phyloP scores from a whole-genome alignment of 1,140 invertebrate genomes.

The Drosophila athabasca region DNA sequence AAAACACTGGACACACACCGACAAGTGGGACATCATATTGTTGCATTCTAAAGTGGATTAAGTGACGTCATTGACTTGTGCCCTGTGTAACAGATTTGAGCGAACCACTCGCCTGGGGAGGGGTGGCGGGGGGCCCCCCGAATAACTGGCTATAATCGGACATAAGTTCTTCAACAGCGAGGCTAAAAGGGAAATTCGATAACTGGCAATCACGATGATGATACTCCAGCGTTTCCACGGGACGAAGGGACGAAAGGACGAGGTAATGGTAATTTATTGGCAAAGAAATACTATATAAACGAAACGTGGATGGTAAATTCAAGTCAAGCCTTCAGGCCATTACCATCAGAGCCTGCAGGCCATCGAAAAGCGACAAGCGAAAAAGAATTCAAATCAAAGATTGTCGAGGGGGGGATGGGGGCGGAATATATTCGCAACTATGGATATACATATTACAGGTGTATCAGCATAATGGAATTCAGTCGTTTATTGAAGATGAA shows the following conservation, averaged over 20 bases:
- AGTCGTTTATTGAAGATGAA: too few species aligned
- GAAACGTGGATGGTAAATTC: too few species aligned
- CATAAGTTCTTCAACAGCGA: slow-evolving; percentile 19
- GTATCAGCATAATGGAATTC: too few species aligned
- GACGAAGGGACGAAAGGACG: neutral
- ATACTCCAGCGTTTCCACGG: neutral
- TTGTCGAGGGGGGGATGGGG: too few species aligned
- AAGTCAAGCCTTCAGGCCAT: neutral
- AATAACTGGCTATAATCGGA: slow-evolving; percentile 44
- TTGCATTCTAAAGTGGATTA: slow-evolving; percentile 74
- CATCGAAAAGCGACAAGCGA: too few species aligned
- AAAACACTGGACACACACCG: slow-evolving; percentile 27
- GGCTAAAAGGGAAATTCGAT: slow-evolving; percentile 44
- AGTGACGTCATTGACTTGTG: slow-evolving; percentile 74
- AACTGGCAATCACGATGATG: slow-evolving; percentile 42
- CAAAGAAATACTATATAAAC: slow-evolving; percentile 12
- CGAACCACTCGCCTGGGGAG: slow-evolving; percentile 26
- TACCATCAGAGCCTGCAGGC: too few species aligned
- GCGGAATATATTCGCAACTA: too few species aligned
- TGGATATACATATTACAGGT: too few species aligned
- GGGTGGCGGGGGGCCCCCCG: too few species aligned
- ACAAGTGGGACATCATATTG: slow-evolving; percentile 69
- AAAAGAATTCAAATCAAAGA: too few species aligned
- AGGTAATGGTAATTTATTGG: slow-evolving; percentile 24
- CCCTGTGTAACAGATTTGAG: slow-evolving; percentile 47